Evolutionary conservation across 2,888 invertebrate species (phyloP), one percentile per base, ranked within the genome.

Genomic region (Erannis defoliaria): DNA sequence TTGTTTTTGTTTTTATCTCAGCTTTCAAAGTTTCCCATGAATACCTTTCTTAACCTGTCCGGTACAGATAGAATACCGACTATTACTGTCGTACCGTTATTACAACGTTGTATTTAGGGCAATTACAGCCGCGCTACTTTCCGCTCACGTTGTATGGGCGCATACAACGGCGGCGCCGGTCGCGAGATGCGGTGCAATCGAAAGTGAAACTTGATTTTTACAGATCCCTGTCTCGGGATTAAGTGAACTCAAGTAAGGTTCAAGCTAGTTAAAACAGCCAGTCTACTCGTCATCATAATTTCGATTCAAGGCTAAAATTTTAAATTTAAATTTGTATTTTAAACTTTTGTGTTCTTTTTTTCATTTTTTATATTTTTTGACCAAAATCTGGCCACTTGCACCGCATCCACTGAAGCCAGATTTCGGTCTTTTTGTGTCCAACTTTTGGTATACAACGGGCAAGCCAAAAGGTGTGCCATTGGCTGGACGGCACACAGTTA

Each of bases 71-170:
- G 55, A 48, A 53, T 49, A 62, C 40, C 9, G 29, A 40, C 51
- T 26, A 38, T 50, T 29, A 31, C 61, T 23, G 55, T 35, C 55
- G 62, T 33, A 70, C 70, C 70, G 70, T 71, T 71, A 70, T 62
- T 60, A 65, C 53, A 59, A 59, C 31, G 57, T 40, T 71, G 68
- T 67, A 69, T 71, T 69, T 68, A 69, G 68, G 70, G 62, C 68
- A 68, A 66, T 71, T 71, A 69, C 68, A 64, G 54, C 54, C 57
- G 67, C 42, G 64, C 66, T 59, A 70, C 66, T 70, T 68, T 64
- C 62, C 10, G 62, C 37, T 48, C 35, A 18, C 54, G 55, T 55
- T 38, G 43, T 23, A 18, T 14, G 60, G 19, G 35, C 33, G 5
- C 29, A 37, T n/a, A n/a, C n/a, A n/a, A n/a, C 46, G 45, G 12